Evolutionary conservation across 2,888 invertebrate genomes (phyloP).

Genomic region (Alloscopus bannaensis): DNA sequence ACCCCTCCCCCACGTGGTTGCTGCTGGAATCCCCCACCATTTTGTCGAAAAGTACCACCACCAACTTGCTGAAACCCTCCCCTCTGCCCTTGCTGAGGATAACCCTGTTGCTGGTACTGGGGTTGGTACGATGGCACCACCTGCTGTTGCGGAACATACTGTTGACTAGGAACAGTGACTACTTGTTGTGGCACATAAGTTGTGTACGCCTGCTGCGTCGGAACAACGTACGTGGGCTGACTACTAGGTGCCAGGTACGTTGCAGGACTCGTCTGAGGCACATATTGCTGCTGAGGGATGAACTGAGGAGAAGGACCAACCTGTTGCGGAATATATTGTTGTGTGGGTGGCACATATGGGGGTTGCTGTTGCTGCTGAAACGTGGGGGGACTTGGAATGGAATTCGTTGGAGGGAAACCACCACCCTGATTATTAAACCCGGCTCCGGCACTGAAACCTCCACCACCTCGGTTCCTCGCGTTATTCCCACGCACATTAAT

Average conservation of each 20-base stretch:
- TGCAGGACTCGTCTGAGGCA: slow-evolving; percentile 34
- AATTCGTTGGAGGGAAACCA: slow-evolving; percentile 3
- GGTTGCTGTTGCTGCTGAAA: no score
- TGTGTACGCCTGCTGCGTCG: slow-evolving; percentile 26
- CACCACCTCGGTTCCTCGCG: not conserved
- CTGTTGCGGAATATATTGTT: slow-evolving; percentile 27
- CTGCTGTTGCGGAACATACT: not conserved
- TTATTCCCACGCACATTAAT: slow-evolving; percentile 13
- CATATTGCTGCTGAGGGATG: slow-evolving; percentile 34
- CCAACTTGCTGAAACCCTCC: not conserved
- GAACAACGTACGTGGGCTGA: slow-evolving; percentile 15
- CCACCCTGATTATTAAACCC: slow-evolving; percentile 25
- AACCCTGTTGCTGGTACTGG: slow-evolving; percentile 11
- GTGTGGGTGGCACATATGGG: slow-evolving; percentile 30
- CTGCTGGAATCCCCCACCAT: not conserved
- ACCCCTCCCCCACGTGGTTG: no score
- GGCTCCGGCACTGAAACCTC: slow-evolving; percentile 25
- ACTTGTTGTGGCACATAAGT: slow-evolving; percentile 29
- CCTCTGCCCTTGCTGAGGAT: not conserved
- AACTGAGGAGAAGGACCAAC: slow-evolving; percentile 17
- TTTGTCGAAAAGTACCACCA: not conserved
- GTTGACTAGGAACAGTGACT: slow-evolving; percentile 14
- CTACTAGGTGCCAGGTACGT: slow-evolving; percentile 35
- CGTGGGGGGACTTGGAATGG: slow-evolving; percentile 34
- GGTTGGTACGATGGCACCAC: slow-evolving; percentile 9